phyloP scores from a whole-genome alignment of 2,113 vertebrate species.

The Hemibagrus wyckioides region DNA sequence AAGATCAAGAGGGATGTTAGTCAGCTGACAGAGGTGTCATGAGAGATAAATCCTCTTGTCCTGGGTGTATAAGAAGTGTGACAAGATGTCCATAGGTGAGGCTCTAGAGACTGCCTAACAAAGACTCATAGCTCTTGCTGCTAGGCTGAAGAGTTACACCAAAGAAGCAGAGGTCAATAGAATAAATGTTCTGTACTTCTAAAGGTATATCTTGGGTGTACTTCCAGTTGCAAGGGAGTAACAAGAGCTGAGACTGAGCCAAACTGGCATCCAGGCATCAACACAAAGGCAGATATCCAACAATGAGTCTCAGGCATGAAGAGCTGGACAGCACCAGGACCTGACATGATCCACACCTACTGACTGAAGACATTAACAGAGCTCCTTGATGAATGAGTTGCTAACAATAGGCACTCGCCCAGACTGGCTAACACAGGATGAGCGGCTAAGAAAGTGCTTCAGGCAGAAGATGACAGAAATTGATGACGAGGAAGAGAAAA shows the following conservation, averaged over 20 bases:
- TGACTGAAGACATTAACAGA: background rate
- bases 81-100: background rate
- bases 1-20: background rate
- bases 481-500: too few species aligned
- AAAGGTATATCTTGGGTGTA: too few species aligned
- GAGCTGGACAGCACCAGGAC: background rate
- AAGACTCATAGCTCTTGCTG: background rate
- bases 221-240: background rate
- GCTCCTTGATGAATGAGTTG: background rate
- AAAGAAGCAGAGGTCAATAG: background rate
- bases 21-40: background rate
- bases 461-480: too few species aligned
- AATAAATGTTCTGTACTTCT: background rate
- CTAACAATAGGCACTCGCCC: background rate
- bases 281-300: constrained; percentile 5
- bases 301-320: background rate
- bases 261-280: background rate
- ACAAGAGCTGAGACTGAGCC: background rate
- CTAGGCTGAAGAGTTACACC: background rate
- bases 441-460: too few species aligned
- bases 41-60: background rate
- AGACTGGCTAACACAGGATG: too few species aligned
- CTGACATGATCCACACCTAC: background rate
- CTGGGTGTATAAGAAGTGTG: background rate
- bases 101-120: background rate